Conservation (phyloP, 2,888 invertebrate genomes). For the Pterostichus madidus region DNA sequence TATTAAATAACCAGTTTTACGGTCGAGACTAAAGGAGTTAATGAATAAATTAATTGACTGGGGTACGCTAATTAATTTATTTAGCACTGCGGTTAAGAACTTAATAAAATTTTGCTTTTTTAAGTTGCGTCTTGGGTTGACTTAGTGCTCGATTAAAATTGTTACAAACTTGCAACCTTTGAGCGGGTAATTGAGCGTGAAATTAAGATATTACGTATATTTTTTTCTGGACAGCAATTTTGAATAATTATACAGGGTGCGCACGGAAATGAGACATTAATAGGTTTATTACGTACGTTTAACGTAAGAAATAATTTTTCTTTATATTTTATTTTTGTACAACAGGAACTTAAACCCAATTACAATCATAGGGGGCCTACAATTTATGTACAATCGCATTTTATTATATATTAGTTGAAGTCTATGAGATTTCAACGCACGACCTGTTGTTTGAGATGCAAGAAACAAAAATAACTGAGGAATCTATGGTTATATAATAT, state of each 20-base stretch:
- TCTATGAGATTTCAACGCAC: no score
- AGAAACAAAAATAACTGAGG: no score
- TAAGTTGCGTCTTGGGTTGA: no score
- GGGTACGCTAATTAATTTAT: slow-evolving; percentile 52
- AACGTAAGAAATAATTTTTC: no score
- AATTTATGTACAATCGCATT: no score
- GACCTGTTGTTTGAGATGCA: no score
- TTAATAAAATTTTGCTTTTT: not conserved
- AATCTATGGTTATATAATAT: no score
- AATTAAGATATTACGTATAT: not conserved
- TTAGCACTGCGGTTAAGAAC: not conserved
- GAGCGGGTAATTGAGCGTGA: not conserved
- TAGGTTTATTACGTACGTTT: no score
- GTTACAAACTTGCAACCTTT: not conserved
- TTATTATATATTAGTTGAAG: no score
- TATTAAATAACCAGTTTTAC: slow-evolving; percentile 63
- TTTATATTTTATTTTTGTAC: no score
- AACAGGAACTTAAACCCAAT: no score
- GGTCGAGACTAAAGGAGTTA: slow-evolving; percentile 40
- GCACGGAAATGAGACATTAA: not conserved
- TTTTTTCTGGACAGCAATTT: not conserved
- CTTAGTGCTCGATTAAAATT: not conserved
- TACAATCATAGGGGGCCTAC: no score
- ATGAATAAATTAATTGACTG: slow-evolving; percentile 65
- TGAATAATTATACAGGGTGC: not conserved